phyloP scores from a whole-genome alignment of 2,113 vertebrate genomes.

The Alethe castanea region DNA sequence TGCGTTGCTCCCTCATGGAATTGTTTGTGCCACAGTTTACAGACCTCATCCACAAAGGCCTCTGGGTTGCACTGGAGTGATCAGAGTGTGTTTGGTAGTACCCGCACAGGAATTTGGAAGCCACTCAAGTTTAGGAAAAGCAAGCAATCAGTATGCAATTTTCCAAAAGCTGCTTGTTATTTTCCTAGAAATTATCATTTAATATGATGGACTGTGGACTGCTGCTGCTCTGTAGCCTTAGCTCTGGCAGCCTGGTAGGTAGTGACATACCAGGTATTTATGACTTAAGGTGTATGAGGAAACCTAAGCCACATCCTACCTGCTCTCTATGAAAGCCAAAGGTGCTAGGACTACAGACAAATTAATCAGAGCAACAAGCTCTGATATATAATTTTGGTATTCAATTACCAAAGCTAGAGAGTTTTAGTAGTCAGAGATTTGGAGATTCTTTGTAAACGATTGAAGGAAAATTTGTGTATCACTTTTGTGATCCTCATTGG shows the following conservation, averaged over 20 bases:
- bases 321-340: not conserved
- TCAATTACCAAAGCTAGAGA: not conserved
- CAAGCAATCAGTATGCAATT: not conserved
- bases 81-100: not conserved
- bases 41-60: not conserved
- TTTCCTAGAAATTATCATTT: not conserved
- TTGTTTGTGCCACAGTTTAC: rapidly evolving
- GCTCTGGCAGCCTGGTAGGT: not conserved
- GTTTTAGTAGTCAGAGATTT: not conserved
- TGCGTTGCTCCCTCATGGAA: rapidly evolving
- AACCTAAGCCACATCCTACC: not conserved
- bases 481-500: not conserved
- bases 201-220: not conserved
- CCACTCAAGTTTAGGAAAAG: not conserved
- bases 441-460: not conserved
- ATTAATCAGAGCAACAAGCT: not conserved
- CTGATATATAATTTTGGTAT: not conserved
- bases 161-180: not conserved
- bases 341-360: not conserved
- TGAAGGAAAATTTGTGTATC: not conserved
- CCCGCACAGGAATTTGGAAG: not conserved
- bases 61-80: not conserved
- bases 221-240: not conserved
- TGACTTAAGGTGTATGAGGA: not conserved
- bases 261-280: not conserved